These are phyloP conservation scores for Troides helena DNA, from an alignment of 2,888 invertebrate genomes.

Conservation along the genomic window DNA sequence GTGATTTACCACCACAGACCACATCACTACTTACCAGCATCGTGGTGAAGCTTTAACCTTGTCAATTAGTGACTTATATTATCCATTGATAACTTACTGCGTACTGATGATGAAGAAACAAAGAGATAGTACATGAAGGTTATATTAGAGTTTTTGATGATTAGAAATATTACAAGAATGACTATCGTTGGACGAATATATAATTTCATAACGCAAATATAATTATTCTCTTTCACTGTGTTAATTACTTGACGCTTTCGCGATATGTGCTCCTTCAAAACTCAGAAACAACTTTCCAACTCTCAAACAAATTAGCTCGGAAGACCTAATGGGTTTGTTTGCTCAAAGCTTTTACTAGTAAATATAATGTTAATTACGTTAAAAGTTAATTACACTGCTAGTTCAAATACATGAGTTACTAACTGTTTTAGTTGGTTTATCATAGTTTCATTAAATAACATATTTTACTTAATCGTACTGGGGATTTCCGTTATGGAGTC, in stretches of 20 bases:
- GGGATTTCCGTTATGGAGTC: background rate
- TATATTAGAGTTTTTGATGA: too few relatives aligned
- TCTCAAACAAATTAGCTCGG: constrained; percentile 20
- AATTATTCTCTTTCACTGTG: constrained; percentile 16
- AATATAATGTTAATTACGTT: constrained; percentile 3
- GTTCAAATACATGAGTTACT: background rate
- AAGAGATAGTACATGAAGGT: too few relatives aligned
- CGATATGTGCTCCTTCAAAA: constrained; percentile 20
- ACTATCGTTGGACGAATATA: background rate
- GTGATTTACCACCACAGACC: too few relatives aligned
- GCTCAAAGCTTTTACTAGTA: constrained; percentile 4
- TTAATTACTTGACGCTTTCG: constrained; percentile 24
- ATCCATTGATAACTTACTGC: too few relatives aligned
- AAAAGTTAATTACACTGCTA: background rate
- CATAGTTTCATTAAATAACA: background rate
- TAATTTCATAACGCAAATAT: constrained; percentile 11
- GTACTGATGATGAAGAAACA: too few relatives aligned
- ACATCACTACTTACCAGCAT: too few relatives aligned
- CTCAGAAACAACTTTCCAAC: constrained; percentile 21
- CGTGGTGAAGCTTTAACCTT: too few relatives aligned
- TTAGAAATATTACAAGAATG: background rate
- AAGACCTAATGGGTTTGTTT: constrained; percentile 10
- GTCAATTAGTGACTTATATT: too few relatives aligned
- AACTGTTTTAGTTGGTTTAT: background rate
- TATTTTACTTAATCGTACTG: background rate